Evolutionary conservation across 2,888 invertebrate genomes (phyloP), one percentile per base, ranked within the genome.

Genomic region (Patella pellucida): DNA sequence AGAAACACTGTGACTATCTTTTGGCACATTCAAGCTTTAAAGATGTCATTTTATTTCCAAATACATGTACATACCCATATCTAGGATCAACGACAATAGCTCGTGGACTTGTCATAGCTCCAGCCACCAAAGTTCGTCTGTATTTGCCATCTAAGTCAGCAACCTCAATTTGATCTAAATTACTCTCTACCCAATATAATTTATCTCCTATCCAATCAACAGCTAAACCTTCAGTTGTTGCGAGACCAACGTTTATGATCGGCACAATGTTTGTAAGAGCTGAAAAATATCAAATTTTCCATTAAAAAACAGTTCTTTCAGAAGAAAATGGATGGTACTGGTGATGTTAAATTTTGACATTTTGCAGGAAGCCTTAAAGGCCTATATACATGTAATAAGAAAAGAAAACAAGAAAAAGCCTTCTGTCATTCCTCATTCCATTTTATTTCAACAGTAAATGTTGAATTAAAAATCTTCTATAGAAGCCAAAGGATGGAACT

Each of bases 51-150:
- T 31, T 16, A 41, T 41, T 41, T 41, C 41, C 41, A 41, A 41
- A 41, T 41, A 52, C 16, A n/a, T 16, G 16, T n/a, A 75, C 91
- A 86, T 92, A 94, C 92, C 96, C 94, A 88, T 93, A 93, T 83
- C 94, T 90, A 2, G 97, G 97, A 92, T 96, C 95, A 0, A 97
- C 94, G 9, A 95, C 95, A 85, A 97, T 96, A 85, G 97, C 97
- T 77, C 96, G 92, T 0, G 97, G 97, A 86, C 95, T 95, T 81
- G 95, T 95, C 77, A 97, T 93, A 75, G 94, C 94, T 75, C 96
- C 94, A 94, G 96, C 96, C 15, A 97, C 93, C 19, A 97, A 91
- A 4, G 97, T 92, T 0, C 94, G 93, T 76, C 97, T 92, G 93
- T 95, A 94, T 3, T 79, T 78, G 0, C 87, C 95, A 78, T 91